Evolutionary conservation across 2,888 invertebrate genomes (phyloP), one percentile per base, ranked within the genome.

Genomic region (Agriotes lineatus): DNA sequence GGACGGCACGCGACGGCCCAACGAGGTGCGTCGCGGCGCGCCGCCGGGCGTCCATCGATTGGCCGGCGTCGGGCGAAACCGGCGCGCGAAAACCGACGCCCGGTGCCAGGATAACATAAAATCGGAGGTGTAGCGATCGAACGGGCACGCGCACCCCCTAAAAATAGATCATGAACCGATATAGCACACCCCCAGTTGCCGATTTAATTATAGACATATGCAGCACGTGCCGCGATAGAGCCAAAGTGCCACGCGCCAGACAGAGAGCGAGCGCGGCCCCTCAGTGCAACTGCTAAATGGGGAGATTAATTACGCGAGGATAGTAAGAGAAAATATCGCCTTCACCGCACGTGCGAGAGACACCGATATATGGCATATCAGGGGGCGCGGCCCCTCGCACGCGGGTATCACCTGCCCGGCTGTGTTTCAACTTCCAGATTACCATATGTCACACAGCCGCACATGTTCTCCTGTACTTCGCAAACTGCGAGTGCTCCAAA

Each of bases 31-130:
- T 68, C 85, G 82, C 80, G 80, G 84, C 82, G 86, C 85, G 86
- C 71, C 70, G 82, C 85, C 85, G 33, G 79, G 86, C 86, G 85
- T 77, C 71, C 76, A 71, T 85, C 77, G 75, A 83, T 65, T 72
- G 58, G 61, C 67, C 50, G 82, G 77, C 82, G 83, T 83, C 74
- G 76, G 71, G 64, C 57, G 70, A 72, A 72, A 59, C 74, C 72
- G 73, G 72, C 77, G 78, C 80, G 79, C 80, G 78, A 81, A 81
- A 79, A 76, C 73, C 70, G 82, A 80, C 80, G 81, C 79, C 69
- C 39, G 67, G 71, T 79, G 79, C 65, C 79, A 82, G 81, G 80
- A 65, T 67, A 74, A 72, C 80, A 81, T 75, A 68, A 75, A 69
- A 63, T 67, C 12, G 52, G 57, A 67, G 63, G 69, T 64, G 61